Evolutionary conservation across 2,113 vertebrate species (phyloP), one percentile per base, ranked within the genome.

Genomic region (Hirundichthys speculiger): DNA sequence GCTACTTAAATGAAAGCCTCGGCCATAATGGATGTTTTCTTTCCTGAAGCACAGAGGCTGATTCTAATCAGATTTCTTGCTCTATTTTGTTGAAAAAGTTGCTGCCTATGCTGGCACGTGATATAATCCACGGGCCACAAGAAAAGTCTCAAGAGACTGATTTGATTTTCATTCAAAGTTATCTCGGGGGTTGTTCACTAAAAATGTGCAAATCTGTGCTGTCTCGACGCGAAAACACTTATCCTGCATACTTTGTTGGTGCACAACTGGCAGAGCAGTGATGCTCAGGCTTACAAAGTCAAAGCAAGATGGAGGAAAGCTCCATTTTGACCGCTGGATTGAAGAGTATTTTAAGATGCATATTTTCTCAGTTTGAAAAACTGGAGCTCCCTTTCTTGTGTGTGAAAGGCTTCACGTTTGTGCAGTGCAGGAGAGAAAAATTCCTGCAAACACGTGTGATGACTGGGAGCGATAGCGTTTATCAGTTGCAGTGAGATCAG

Each of bases 1-100:
- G 83, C 70, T 90, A 90, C 86, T 91, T 87, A 89, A 82, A 91
- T 80, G 83, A 91, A 93, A 94, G 82, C 84, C 58, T 56, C 76
- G 63, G 69, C 56, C 45, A 21, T 76, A 53, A 89, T 82, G 86
- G 80, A 78, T 80, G 83, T 90, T 90, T 86, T 75, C 69, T 69
- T 83, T 69, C 21, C 63, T 75, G 69, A 55, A 38, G 53, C 65
- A 61, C 70, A 63, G 57, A 39, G 54, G 55, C 34, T 58, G 87
- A 88, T 84, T 76, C 43, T 81, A 78, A 90, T 91, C 86, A 1
- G 42, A 75, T 63, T 51, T 52, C 61, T 55, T 40, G 34, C 15
- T 41, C 22, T 51, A 38, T 19, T 72, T 75, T 57, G 64, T 39
- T 5, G 50, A 46, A 50, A 73, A 1, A 48, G 43, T n/a, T 66